These are phyloP conservation scores for Aleiodes leptofemur DNA, from an alignment of 2,888 invertebrate genomes.

Conservation along the genomic window DNA sequence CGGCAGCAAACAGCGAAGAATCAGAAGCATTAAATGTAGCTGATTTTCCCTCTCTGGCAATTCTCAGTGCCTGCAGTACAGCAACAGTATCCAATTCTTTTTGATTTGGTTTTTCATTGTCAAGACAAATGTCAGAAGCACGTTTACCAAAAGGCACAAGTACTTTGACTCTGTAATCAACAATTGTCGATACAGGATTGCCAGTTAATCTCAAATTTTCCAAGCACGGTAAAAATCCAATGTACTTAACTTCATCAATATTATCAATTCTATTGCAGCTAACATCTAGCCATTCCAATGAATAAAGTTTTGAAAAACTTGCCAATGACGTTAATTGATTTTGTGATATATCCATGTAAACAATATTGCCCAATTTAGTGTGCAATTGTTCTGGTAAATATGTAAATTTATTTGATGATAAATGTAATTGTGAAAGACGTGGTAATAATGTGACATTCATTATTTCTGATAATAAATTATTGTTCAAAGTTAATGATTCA, in stretches of 20 bases:
- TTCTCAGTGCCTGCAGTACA: slow-evolving; percentile 90
- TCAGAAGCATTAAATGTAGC: slow-evolving; percentile 78
- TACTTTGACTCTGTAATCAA: slow-evolving; percentile 94
- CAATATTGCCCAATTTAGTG: slow-evolving; percentile 90
- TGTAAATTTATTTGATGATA: slow-evolving; percentile 87
- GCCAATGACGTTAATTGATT: slow-evolving; percentile 85
- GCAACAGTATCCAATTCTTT: slow-evolving; percentile 95
- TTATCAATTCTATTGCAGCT: slow-evolving; percentile 90
- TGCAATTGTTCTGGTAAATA: slow-evolving; percentile 86
- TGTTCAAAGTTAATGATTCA: slow-evolving; percentile 83
- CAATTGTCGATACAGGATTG: slow-evolving; percentile 90
- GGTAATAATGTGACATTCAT: slow-evolving; percentile 88
- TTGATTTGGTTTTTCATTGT: slow-evolving; percentile 90
- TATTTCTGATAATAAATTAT: slow-evolving; percentile 86
- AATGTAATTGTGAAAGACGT: slow-evolving; percentile 84
- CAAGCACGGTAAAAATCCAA: slow-evolving; percentile 89
- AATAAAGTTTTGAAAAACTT: slow-evolving; percentile 89
- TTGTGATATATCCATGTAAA: slow-evolving; percentile 89
- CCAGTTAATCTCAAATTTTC: slow-evolving; percentile 92
- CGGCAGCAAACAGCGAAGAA: slow-evolving; percentile 73
- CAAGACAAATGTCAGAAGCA: slow-evolving; percentile 89
- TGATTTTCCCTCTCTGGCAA: slow-evolving; percentile 84
- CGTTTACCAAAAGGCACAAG: slow-evolving; percentile 91
- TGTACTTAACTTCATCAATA: slow-evolving; percentile 87
- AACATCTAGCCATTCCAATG: slow-evolving; percentile 89